These are phyloP conservation scores for Mormyrops attenuatus DNA, from an alignment of 2,797 vertebrate genomes.

Conservation along the genomic window DNA sequence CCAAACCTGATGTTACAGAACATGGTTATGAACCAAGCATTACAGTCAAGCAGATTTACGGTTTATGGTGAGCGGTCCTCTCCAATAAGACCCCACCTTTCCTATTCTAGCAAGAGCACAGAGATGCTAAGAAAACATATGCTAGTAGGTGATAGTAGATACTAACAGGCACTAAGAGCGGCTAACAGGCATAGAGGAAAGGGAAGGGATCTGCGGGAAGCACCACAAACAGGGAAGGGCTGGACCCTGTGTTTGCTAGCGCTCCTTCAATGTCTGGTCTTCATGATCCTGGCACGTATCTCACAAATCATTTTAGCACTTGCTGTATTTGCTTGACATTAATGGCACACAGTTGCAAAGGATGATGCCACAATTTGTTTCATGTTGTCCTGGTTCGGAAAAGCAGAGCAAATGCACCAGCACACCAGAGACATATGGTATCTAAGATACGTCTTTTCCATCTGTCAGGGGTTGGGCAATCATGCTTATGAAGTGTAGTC, in stretches of 20 bases:
- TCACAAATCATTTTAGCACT: background rate
- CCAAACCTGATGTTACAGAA: too few relatives aligned
- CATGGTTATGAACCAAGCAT: too few relatives aligned
- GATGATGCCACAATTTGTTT: background rate
- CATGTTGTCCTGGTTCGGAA: background rate
- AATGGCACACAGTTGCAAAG: background rate
- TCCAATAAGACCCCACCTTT: too few relatives aligned
- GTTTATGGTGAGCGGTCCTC: too few relatives aligned
- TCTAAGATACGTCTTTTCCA: background rate
- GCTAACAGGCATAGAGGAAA: background rate
- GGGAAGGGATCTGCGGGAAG: background rate
- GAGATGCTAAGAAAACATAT: background rate
- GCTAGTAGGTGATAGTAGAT: background rate
- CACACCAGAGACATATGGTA: background rate
- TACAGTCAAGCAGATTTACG: too few relatives aligned
- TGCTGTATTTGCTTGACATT: background rate
- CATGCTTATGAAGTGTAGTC: background rate
- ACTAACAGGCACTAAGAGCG: background rate
- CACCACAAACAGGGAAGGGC: background rate
- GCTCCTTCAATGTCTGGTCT: background rate
- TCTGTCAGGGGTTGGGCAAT: background rate
- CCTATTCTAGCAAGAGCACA: too few relatives aligned
- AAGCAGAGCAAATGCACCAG: background rate
- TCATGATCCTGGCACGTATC: background rate
- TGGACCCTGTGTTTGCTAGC: background rate